Conservation (phyloP, 2,113 vertebrate species). For the Gasterosteus aculeatus region DNA sequence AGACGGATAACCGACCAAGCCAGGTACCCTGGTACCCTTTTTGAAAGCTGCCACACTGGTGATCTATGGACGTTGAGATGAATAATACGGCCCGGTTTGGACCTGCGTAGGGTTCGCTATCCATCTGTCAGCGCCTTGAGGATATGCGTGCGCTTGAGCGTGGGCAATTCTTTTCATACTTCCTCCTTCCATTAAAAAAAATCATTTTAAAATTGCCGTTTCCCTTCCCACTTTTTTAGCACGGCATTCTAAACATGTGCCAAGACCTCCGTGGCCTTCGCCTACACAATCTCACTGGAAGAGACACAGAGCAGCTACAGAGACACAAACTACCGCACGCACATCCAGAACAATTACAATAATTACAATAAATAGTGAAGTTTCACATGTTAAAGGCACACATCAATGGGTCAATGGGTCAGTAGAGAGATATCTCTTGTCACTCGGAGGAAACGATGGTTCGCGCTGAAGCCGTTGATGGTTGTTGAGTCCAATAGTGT, state of each 20-base stretch:
- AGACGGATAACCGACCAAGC: constrained; percentile 18
- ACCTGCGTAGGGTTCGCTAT: constrained; percentile 2
- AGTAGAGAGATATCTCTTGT: neutral
- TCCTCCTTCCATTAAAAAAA: neutral
- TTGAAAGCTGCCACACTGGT: constrained; percentile 22
- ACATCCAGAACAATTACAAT: neutral
- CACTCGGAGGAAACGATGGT: neutral
- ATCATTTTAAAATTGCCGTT: neutral
- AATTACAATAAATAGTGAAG: too few species aligned
- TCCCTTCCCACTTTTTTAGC: neutral
- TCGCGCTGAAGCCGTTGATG: neutral
- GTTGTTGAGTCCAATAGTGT: constrained; percentile 14
- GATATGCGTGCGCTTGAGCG: constrained; percentile 12
- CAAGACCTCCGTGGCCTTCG: neutral
- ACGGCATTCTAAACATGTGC: neutral
- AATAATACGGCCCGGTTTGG: constrained; percentile 9
- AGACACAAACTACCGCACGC: neutral
- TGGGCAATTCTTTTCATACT: constrained; percentile 11
- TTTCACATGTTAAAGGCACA: too few species aligned
- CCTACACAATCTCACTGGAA: neutral
- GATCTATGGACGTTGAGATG: constrained; percentile 37
- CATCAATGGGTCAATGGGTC: neutral
- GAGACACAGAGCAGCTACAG: neutral
- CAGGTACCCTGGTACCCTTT: constrained; percentile 18
- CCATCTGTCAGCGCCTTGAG: constrained; percentile 39